A percentile compares a stretch with the other conserved stretches of the same genome.
Conservation (phyloP, 2,113 vertebrate genomes). For the Diphyllodes magnificus region DNA sequence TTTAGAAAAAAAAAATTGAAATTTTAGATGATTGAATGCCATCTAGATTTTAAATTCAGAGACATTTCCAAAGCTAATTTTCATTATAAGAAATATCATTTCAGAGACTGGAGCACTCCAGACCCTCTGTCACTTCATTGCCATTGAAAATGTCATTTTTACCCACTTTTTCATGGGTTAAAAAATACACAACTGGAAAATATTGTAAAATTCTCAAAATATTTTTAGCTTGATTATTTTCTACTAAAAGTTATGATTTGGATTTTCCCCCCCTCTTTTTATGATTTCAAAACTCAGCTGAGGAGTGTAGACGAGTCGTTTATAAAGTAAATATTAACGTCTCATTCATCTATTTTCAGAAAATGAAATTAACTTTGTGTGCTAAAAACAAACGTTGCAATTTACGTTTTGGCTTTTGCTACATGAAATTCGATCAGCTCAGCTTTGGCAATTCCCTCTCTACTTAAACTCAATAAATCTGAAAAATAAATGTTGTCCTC, state of each 20-base stretch:
- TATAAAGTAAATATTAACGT: neutral
- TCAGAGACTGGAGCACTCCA: neutral
- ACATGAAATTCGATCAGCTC: neutral
- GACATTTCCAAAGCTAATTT: neutral
- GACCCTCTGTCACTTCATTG: neutral
- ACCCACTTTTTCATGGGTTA: neutral
- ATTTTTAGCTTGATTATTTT: neutral
- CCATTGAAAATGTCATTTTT: neutral
- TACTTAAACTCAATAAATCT: neutral
- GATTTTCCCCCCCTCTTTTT: neutral
- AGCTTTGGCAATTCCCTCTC: neutral
- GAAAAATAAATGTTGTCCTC: neutral
- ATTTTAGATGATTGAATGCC: neutral
- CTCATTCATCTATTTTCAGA: neutral
- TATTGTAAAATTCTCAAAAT: neutral
- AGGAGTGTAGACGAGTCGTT: neutral
- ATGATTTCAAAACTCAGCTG: neutral
- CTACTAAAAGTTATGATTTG: neutral
- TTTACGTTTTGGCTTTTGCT: neutral
- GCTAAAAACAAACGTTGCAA: neutral
- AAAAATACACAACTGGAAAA: neutral
- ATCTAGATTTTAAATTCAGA: neutral
- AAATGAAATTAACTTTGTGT: neutral
- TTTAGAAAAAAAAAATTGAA: neutral
- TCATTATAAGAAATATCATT: neutral